Evolutionary conservation across 2,113 vertebrate genomes (phyloP).

Genomic region (Prochilodus magdalenae): DNA sequence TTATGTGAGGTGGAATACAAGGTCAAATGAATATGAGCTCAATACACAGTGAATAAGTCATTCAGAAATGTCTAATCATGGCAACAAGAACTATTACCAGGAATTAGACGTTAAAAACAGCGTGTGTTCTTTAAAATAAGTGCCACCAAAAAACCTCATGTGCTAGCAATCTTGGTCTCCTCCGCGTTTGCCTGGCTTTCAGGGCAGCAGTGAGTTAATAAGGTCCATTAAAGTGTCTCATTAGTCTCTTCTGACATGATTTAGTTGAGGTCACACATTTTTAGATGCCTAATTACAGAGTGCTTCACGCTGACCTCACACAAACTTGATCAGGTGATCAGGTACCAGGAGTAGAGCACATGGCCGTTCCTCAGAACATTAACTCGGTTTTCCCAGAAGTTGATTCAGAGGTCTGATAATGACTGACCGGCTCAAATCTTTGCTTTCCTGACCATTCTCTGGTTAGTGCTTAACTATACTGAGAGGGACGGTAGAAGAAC

Average conservation of each 20-base stretch:
- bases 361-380: neutral
- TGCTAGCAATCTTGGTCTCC: neutral
- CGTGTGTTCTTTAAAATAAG: no score
- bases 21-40: no score
- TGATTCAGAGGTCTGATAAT: constrained; percentile 1
- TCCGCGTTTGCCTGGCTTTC: constrained; percentile 20
- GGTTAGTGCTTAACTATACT: constrained; percentile 9
- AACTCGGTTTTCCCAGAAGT: constrained; percentile 22
- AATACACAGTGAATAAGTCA: no score
- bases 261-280: constrained; percentile 28
- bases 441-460: neutral
- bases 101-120: no score
- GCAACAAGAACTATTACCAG: no score
- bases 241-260: constrained; percentile 48
- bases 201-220: constrained; percentile 36
- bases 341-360: neutral
- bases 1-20: no score
- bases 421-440: neutral
- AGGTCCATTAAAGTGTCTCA: constrained; percentile 49
- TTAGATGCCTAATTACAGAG: constrained; percentile 35
- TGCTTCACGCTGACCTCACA: constrained; percentile 13
- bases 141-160: no score
- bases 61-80: no score
- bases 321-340: neutral
- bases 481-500: constrained; percentile 58